These are phyloP conservation scores for Tetramorium alpestre DNA, from an alignment of 1,140 invertebrate species.

Conservation along the genomic window DNA sequence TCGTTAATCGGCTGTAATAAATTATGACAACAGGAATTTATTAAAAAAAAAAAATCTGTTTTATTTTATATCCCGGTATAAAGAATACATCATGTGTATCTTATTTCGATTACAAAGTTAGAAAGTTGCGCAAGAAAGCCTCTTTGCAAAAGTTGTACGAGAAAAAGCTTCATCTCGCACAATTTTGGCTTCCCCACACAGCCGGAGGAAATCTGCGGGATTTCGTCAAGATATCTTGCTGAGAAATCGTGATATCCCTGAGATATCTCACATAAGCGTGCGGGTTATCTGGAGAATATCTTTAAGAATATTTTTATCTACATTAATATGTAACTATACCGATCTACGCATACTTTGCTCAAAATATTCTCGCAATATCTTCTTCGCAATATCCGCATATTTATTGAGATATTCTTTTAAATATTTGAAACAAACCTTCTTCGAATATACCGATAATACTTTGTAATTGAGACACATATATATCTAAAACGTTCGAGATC, in stretches of 20 bases:
- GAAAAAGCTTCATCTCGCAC: background rate
- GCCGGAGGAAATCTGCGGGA: constrained; percentile 22
- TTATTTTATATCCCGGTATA: background rate
- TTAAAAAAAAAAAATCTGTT: background rate
- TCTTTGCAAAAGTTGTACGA: background rate
- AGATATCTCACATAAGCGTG: background rate
- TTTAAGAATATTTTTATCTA: constrained; percentile 24
- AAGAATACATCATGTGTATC: background rate
- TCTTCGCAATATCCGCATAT: background rate
- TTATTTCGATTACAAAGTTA: constrained; percentile 7
- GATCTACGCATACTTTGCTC: background rate
- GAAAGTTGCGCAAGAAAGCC: background rate
- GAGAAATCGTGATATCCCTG: constrained; percentile 28
- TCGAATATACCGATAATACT: background rate
- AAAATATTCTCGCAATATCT: background rate
- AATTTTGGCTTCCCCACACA: background rate
- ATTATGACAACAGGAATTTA: background rate
- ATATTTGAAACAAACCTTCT: background rate
- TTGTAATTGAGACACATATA: no score
- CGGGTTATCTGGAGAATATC: background rate
- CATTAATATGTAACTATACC: background rate
- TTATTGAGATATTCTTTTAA: background rate
- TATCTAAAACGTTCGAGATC: background rate
- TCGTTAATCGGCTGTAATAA: background rate
- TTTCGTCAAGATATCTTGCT: constrained; percentile 41